Evolutionary conservation across 2,113 vertebrate species (phyloP).

Genomic region (Petromus typicus): DNA sequence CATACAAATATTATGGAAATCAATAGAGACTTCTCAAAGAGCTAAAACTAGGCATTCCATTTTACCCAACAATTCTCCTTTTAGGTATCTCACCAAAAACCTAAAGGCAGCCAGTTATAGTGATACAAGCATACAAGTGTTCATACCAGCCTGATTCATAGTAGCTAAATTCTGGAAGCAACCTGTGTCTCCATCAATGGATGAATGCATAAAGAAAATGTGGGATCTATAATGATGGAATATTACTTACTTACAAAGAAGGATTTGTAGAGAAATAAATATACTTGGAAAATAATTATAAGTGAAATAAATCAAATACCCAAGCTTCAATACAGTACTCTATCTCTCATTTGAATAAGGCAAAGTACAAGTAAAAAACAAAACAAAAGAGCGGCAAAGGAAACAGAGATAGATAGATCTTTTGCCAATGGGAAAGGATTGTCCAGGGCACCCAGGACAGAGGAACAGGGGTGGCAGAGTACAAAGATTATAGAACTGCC

Average conservation of each 20-base stretch:
- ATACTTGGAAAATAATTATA: neutral
- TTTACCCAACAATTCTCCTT: neutral
- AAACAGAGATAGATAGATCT: neutral
- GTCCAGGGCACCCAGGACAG: neutral
- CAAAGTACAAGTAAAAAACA: neutral
- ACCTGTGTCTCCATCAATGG: neutral
- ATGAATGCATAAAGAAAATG: neutral
- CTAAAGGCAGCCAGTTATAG: neutral
- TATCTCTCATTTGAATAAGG: neutral
- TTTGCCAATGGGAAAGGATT: neutral
- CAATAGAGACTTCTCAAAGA: neutral
- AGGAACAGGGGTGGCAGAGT: neutral
- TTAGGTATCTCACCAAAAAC: neutral
- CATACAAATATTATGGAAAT: neutral
- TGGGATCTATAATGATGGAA: neutral
- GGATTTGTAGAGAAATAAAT: neutral
- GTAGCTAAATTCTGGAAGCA: neutral
- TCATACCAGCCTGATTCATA: neutral
- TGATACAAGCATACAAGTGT: neutral
- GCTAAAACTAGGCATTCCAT: neutral
- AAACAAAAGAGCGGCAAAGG: neutral
- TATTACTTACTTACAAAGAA: neutral
- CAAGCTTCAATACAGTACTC: neutral
- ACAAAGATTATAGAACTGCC: neutral
- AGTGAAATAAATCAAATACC: neutral